Percentiles rank a stretch among this genome's conserved stretches.
These are phyloP conservation scores for Merodon equestris DNA, from an alignment of 2,888 invertebrate species.

Conservation along the genomic window DNA sequence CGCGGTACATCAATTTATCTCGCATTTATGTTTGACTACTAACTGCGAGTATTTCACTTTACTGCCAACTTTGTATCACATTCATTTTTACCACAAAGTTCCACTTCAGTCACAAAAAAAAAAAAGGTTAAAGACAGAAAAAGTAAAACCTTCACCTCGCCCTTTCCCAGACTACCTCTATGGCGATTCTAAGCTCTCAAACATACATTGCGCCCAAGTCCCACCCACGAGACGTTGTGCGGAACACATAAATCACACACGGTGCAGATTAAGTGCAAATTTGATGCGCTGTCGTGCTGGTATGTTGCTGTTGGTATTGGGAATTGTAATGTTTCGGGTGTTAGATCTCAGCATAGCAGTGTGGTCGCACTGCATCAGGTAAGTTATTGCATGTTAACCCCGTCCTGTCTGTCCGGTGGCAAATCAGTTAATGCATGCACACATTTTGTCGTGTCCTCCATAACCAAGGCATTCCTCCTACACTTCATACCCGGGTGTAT, in stretches of 20 bases:
- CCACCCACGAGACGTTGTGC: not conserved
- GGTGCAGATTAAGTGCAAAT: slow-evolving; percentile 42
- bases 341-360: slow-evolving; percentile 11
- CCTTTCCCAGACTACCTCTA: no score
- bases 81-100: no score
- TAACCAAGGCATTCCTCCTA: slow-evolving; percentile 4
- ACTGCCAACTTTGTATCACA: no score
- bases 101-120: no score
- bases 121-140: no score
- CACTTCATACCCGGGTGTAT: not conserved
- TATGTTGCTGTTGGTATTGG: no score
- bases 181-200: no score
- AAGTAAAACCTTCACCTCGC: no score
- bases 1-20: no score
- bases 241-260: slow-evolving; percentile 38
- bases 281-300: slow-evolving; percentile 7
- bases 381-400: slow-evolving; percentile 28
- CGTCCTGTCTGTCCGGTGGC: not conserved
- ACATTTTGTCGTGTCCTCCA: not conserved
- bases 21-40: no score
- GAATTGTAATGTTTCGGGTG: slow-evolving; percentile 2
- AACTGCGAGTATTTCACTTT: no score
- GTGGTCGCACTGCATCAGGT: slow-evolving; percentile 17
- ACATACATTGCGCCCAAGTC: not conserved
- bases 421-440: slow-evolving; percentile 27